Evolutionary conservation across 2,888 invertebrate genomes (phyloP).

Genomic region (Liodrosophila aerea): DNA sequence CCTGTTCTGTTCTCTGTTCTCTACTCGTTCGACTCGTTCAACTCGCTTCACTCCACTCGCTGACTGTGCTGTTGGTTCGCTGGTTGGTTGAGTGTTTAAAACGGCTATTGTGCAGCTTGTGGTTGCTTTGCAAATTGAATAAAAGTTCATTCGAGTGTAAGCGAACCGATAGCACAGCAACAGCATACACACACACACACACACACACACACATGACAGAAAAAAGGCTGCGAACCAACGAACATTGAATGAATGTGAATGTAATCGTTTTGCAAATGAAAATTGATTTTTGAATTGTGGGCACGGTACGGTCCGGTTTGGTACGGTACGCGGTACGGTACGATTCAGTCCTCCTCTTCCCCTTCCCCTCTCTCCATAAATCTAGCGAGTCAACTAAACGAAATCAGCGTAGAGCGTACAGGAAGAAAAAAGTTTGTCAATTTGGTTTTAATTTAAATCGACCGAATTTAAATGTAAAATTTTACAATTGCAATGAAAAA

Average conservation of each 20-base stretch:
- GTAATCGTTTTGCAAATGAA: constrained; percentile 79
- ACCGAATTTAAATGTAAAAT: constrained; percentile 62
- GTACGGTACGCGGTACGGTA: background rate
- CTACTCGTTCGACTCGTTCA: background rate
- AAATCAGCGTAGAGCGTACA: constrained; percentile 62
- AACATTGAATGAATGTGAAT: constrained; percentile 78
- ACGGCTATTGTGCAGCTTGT: constrained; percentile 78
- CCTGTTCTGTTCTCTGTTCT: background rate
- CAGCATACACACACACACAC: constrained; percentile 28
- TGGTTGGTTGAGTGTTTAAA: constrained; percentile 68
- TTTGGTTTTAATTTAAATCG: constrained; percentile 68
- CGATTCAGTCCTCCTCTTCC: background rate
- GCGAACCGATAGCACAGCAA: constrained; percentile 74
- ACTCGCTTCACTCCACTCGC: constrained; percentile 9
- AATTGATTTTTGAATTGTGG: constrained; percentile 78
- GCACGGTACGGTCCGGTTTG: constrained; percentile 32
- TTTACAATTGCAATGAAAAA: background rate
- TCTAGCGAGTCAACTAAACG: constrained; percentile 61
- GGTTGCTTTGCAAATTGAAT: constrained; percentile 80
- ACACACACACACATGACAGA: constrained; percentile 33
- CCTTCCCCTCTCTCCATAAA: constrained; percentile 24
- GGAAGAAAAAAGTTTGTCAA: constrained; percentile 41
- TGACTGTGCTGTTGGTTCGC: constrained; percentile 21
- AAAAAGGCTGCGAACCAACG: constrained; percentile 60
- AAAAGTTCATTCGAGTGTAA: constrained; percentile 79